Evolutionary conservation across 2,797 vertebrate species (phyloP).

Genomic region (Enteromius mattozi): DNA sequence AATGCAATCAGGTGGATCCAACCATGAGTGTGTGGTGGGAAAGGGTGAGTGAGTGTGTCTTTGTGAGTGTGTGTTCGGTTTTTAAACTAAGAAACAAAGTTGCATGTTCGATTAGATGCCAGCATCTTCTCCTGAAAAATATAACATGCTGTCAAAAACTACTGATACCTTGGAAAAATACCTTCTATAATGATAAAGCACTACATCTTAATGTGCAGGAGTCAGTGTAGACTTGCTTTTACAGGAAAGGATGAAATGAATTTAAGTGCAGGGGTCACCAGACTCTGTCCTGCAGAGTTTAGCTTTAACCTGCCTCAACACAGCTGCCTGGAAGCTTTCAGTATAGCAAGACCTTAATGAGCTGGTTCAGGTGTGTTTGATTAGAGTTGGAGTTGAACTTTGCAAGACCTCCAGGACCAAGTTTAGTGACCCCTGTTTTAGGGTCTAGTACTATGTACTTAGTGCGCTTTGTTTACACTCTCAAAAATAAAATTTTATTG

Average conservation of each 20-base stretch:
- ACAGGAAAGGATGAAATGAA: neutral
- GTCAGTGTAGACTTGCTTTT: neutral
- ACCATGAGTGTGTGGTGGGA: constrained; percentile 32
- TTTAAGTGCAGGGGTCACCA: neutral
- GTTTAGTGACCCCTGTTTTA: too few relatives aligned
- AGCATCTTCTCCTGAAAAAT: neutral
- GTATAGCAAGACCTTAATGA: neutral
- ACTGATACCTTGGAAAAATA: neutral
- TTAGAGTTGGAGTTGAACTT: too few relatives aligned
- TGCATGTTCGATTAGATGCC: neutral
- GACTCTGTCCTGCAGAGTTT: neutral
- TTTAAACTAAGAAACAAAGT: neutral
- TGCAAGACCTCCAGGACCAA: too few relatives aligned
- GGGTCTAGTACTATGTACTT: neutral
- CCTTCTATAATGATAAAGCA: neutral
- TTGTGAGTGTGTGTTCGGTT: neutral
- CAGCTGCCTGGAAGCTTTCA: neutral
- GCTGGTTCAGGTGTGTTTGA: neutral
- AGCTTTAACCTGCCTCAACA: neutral
- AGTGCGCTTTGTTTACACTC: neutral
- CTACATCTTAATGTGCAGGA: neutral
- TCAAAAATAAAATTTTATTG: neutral
- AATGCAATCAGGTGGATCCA: constrained; percentile 55
- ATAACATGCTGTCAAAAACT: neutral
- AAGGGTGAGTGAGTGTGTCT: neutral